Conservation (phyloP, 2,888 invertebrate genomes). For the Sacculina carcini region DNA sequence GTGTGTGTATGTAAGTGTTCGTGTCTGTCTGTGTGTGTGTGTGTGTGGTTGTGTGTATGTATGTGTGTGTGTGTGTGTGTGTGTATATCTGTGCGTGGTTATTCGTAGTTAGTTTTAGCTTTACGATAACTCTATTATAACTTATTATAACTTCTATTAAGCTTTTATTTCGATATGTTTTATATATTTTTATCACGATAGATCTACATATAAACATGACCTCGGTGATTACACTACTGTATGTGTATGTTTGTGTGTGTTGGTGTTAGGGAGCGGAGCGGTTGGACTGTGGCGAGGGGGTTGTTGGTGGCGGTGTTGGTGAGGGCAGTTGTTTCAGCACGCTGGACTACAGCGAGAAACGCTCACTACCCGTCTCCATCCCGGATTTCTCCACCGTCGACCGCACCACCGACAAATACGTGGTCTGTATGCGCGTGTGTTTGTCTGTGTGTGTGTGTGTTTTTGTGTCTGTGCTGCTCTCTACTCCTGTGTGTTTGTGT, state of each 20-base stretch:
- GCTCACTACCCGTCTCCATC: slow-evolving; percentile 43
- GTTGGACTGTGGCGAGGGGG: slow-evolving; percentile 54
- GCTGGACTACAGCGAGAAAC: slow-evolving; percentile 80
- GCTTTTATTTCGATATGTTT: background rate
- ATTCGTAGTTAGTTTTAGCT: background rate
- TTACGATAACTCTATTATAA: background rate
- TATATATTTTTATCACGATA: background rate
- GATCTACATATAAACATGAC: background rate
- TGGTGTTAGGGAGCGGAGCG: slow-evolving; percentile 46
- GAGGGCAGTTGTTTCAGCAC: slow-evolving; percentile 27
- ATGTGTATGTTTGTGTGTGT: background rate
- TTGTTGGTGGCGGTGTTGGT: no score
- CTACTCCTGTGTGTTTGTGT: no score
- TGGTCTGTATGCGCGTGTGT: slow-evolving; percentile 27
- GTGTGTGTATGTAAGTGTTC: no score
- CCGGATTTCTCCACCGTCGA: slow-evolving; percentile 85
- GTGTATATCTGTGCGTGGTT: no score
- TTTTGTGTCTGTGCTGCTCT: no score
- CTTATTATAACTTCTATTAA: slow-evolving; percentile 1
- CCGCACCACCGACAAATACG: slow-evolving; percentile 62
- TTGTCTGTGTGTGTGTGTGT: no score
- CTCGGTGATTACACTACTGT: background rate
- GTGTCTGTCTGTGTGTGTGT: no score
- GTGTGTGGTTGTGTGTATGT: no score
- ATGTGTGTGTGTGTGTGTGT: no score